Conservation (phyloP, 2,113 vertebrate species). For the Phrynosoma platyrhinos region DNA sequence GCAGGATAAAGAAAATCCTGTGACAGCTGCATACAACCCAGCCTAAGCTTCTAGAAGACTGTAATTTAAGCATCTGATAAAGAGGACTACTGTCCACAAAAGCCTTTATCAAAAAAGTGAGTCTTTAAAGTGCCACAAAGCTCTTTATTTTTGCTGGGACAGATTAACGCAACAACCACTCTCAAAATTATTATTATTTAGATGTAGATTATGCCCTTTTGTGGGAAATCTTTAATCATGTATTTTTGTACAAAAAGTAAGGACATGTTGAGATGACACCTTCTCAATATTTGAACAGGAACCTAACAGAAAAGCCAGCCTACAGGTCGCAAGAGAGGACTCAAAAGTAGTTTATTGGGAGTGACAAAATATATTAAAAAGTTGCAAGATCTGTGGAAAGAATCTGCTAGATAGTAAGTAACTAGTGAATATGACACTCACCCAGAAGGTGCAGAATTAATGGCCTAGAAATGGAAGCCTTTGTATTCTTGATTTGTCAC, state of each 20-base stretch:
- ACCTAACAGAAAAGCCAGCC: not conserved
- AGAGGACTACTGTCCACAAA: not conserved
- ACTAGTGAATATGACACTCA: not conserved
- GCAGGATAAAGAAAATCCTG: not conserved
- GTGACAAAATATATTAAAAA: not conserved
- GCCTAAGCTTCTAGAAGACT: not conserved
- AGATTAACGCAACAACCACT: not conserved
- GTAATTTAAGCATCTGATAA: not conserved
- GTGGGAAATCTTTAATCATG: not conserved
- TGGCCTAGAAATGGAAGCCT: not conserved
- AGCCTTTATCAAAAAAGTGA: not conserved
- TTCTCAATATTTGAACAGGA: not conserved
- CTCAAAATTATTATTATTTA: not conserved
- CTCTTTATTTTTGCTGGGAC: not conserved
- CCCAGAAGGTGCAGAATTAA: not conserved
- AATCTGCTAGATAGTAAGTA: not conserved
- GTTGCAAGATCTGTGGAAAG: not conserved
- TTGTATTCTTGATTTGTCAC: not conserved
- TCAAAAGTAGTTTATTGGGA: conserved; percentile 1
- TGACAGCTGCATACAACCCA: not conserved
- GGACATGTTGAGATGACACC: not conserved
- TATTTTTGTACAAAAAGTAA: not conserved
- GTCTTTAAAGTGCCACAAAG: not conserved
- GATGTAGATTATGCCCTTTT: not conserved
- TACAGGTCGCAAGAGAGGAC: not conserved